phyloP scores from a whole-genome alignment of 2,888 invertebrate genomes.

The Napeogenes sylphis region DNA sequence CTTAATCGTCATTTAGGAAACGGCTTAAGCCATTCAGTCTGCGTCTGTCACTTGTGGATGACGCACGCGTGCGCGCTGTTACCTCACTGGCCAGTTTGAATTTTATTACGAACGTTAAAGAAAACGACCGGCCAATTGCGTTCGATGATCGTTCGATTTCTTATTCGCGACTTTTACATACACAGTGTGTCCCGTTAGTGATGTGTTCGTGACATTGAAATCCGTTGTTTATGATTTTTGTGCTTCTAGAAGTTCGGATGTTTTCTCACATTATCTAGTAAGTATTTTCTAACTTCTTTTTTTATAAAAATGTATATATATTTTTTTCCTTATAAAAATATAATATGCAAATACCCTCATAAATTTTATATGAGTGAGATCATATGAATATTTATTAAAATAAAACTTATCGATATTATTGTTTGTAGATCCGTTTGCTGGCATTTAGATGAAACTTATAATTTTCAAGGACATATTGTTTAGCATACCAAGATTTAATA shows the following conservation, averaged over 20 bases:
- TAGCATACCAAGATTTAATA: slow-evolving; percentile 13
- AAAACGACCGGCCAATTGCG: slow-evolving; percentile 61
- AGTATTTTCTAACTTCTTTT: slow-evolving; percentile 11
- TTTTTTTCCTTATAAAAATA: too few relatives aligned
- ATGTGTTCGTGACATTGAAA: slow-evolving; percentile 55
- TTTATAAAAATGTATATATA: slow-evolving; percentile 1
- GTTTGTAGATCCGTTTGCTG: slow-evolving; percentile 18
- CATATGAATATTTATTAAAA: not conserved
- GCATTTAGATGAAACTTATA: slow-evolving; percentile 19
- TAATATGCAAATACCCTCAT: slow-evolving; percentile 11
- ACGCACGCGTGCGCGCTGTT: slow-evolving; percentile 56
- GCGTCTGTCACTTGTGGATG: slow-evolving; percentile 60
- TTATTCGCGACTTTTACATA: slow-evolving; percentile 60
- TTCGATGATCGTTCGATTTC: slow-evolving; percentile 62
- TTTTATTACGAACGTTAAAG: slow-evolving; percentile 53
- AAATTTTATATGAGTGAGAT: slow-evolving; percentile 4
- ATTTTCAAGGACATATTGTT: slow-evolving; percentile 18
- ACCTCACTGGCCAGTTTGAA: slow-evolving; percentile 56
- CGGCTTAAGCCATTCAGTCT: slow-evolving; percentile 55
- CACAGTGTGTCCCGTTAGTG: slow-evolving; percentile 63
- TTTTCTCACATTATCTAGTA: slow-evolving; percentile 47
- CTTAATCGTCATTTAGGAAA: slow-evolving; percentile 63
- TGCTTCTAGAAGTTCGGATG: slow-evolving; percentile 56
- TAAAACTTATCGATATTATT: slow-evolving; percentile 9
- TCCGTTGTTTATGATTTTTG: slow-evolving; percentile 32